phyloP scores from a whole-genome alignment of 2,797 vertebrate species.

The Pogonophryne albipinna region DNA sequence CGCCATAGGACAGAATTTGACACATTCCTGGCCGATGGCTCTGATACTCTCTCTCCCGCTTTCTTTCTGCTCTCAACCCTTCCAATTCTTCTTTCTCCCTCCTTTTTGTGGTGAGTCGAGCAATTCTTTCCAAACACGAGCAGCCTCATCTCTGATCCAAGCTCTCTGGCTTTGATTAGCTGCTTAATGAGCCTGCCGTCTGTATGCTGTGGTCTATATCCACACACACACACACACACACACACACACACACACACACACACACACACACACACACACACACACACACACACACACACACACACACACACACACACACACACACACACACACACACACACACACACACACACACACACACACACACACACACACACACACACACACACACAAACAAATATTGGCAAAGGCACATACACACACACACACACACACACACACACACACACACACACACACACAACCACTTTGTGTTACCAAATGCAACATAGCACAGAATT shows the following conservation, averaged over 20 bases:
- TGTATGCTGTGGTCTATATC: slow-evolving; percentile 82
- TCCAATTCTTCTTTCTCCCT: slow-evolving; percentile 73
- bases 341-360: slow-evolving; percentile 12
- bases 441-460: not conserved
- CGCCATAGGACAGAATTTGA: slow-evolving; percentile 83
- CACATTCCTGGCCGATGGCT: slow-evolving; percentile 85
- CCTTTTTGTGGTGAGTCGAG: slow-evolving; percentile 81
- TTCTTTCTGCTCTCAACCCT: slow-evolving; percentile 73
- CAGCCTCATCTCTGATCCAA: slow-evolving; percentile 85
- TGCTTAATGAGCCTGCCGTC: slow-evolving; percentile 86
- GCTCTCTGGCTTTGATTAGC: slow-evolving; percentile 87
- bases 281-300: slow-evolving; percentile 11
- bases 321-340: slow-evolving; percentile 13
- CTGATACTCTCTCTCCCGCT: slow-evolving; percentile 73
- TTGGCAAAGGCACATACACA: too few species aligned
- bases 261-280: slow-evolving; percentile 11
- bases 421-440: slow-evolving; percentile 11
- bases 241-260: slow-evolving; percentile 13
- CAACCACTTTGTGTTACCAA: slow-evolving; percentile 57
- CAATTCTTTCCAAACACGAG: slow-evolving; percentile 87
- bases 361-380: slow-evolving; percentile 10
- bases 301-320: slow-evolving; percentile 13
- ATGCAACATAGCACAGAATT: slow-evolving; percentile 70
- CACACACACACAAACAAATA: slow-evolving; percentile 16
- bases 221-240: slow-evolving; percentile 7